phyloP scores from a whole-genome alignment of 2,888 invertebrate species.

The Agonum fuliginosum region DNA sequence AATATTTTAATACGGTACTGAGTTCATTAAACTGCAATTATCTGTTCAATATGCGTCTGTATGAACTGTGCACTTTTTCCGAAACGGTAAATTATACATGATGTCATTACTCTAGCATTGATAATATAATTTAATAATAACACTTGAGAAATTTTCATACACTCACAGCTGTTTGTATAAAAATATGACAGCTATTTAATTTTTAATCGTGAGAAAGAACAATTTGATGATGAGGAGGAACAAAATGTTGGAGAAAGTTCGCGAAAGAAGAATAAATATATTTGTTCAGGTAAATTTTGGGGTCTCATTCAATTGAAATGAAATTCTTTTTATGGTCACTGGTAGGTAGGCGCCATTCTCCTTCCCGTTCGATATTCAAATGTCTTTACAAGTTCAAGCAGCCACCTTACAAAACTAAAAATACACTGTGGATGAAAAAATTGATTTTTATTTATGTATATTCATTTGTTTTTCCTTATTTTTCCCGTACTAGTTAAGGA shows the following conservation, averaged over 20 bases:
- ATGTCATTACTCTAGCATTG: conserved; percentile 17
- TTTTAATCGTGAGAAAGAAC: conserved; percentile 21
- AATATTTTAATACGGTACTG: conserved; percentile 9
- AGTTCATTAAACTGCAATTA: conserved; percentile 39
- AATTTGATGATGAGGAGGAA: background rate
- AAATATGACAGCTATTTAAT: conserved; percentile 2
- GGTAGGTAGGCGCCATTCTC: conserved; percentile 50
- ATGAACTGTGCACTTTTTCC: conserved; percentile 25
- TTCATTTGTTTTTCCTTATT: background rate
- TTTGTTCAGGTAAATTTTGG: background rate
- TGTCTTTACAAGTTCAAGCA: conserved; percentile 24
- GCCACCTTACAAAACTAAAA: conserved; percentile 37
- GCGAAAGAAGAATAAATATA: background rate
- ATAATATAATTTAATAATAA: background rate
- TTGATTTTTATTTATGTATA: conserved; percentile 28
- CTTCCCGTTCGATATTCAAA: conserved; percentile 56
- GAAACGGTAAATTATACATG: conserved; percentile 26
- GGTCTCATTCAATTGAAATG: background rate
- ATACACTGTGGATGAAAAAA: conserved; percentile 19
- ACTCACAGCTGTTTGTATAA: conserved; percentile 7
- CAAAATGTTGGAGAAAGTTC: conserved; percentile 11
- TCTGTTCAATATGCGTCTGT: conserved; percentile 30
- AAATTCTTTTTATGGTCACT: conserved; percentile 45
- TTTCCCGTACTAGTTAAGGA: background rate
- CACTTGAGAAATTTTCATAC: background rate